These are phyloP conservation scores for Protobothrops mucrosquamatus DNA, from an alignment of 2,113 vertebrate species.

Conservation along the genomic window DNA sequence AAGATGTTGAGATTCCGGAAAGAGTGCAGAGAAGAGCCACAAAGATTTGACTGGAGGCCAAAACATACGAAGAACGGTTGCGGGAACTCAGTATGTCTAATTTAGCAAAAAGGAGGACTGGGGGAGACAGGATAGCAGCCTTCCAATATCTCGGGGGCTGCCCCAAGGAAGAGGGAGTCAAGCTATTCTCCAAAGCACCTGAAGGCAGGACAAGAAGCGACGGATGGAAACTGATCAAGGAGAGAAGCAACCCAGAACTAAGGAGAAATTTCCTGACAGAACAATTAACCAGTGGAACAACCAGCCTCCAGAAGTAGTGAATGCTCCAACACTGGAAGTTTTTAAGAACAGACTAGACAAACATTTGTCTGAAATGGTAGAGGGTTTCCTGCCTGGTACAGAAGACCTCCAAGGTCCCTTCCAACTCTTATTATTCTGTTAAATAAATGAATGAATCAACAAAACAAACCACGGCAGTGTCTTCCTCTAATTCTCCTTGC, in stretches of 20 bases:
- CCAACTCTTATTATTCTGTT: not conserved
- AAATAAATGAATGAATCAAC: not conserved
- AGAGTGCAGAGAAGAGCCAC: not conserved
- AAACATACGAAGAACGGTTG: not conserved
- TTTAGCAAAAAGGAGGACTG: not conserved
- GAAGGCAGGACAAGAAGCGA: too few relatives aligned
- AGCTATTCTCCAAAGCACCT: not conserved
- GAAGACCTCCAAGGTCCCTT: not conserved
- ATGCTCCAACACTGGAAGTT: not conserved
- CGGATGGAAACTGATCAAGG: not conserved
- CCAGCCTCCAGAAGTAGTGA: not conserved
- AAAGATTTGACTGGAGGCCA: not conserved
- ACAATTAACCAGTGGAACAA: not conserved
- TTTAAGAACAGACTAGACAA: not conserved
- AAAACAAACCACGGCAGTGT: not conserved
- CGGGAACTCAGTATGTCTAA: not conserved
- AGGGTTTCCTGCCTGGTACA: not conserved
- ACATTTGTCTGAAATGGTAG: not conserved
- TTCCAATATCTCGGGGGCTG: not conserved
- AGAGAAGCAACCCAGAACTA: not conserved
- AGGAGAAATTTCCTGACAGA: not conserved
- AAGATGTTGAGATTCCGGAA: not conserved
- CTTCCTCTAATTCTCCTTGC: not conserved
- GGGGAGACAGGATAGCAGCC: not conserved
- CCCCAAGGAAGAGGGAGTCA: not conserved